Evolutionary conservation across 2,797 vertebrate genomes (phyloP).

Genomic region (Podarcis siculus): DNA sequence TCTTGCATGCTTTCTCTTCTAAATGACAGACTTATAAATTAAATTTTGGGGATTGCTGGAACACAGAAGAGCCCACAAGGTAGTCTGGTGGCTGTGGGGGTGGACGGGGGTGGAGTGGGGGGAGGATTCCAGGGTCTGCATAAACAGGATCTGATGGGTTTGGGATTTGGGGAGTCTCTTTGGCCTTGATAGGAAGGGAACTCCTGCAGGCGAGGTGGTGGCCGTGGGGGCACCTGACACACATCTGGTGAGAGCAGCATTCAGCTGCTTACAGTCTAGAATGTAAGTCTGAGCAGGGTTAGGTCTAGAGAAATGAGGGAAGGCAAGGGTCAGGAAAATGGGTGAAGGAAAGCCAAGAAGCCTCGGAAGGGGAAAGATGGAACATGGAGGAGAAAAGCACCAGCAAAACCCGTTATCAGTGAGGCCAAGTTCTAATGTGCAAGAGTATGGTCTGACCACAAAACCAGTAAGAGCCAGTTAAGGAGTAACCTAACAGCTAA

Average conservation of each 20-base stretch:
- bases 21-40: neutral
- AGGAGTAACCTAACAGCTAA: too few species aligned
- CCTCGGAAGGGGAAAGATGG: fast-evolving
- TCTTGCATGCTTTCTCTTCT: neutral
- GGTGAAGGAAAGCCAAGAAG: neutral
- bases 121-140: too few species aligned
- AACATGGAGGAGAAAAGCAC: too few species aligned
- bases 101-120: neutral
- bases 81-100: neutral
- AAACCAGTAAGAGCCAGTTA: too few species aligned
- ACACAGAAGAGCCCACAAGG: neutral
- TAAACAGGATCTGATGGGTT: conserved; percentile 21
- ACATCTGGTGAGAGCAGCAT: neutral
- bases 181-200: conserved; percentile 44
- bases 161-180: conserved; percentile 51
- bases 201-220: conserved; percentile 9
- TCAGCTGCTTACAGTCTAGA: too few species aligned
- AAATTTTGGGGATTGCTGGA: neutral
- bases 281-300: neutral
- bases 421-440: too few species aligned
- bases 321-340: too few species aligned
- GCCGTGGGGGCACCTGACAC: fast-evolving
- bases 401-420: too few species aligned
- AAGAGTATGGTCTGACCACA: too few species aligned
- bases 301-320: neutral